Conservation (phyloP, 2,888 invertebrate species). For the Leucoma salicis region DNA sequence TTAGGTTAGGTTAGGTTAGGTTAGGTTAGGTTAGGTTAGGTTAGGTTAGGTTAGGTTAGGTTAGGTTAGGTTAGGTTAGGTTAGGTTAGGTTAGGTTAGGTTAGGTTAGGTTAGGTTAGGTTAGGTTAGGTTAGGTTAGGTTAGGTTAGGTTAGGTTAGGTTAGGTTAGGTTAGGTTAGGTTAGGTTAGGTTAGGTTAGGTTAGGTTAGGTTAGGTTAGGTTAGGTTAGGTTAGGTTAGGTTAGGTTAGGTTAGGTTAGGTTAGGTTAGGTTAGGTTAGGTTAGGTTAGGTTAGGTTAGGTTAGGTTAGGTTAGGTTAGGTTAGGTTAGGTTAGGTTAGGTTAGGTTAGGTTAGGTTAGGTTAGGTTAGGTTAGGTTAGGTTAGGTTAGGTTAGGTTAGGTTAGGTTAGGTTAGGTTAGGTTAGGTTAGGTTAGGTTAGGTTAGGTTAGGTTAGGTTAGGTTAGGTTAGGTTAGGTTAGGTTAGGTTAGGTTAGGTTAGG, state of each 20-base stretch:
- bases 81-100: slow-evolving; percentile 8
- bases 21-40: slow-evolving; percentile 2
- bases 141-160: slow-evolving; percentile 8
- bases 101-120: slow-evolving; percentile 13
- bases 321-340: slow-evolving; percentile 25
- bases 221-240: slow-evolving; percentile 23
- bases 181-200: slow-evolving; percentile 47
- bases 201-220: slow-evolving; percentile 18
- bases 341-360: slow-evolving; percentile 16
- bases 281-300: slow-evolving; percentile 24
- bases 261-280: slow-evolving; percentile 21
- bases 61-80: slow-evolving; percentile 5
- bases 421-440: slow-evolving; percentile 26
- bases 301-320: slow-evolving; percentile 28
- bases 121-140: slow-evolving; percentile 9
- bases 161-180: slow-evolving; percentile 9
- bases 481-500: slow-evolving; percentile 13
- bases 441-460: slow-evolving; percentile 27
- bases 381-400: slow-evolving; percentile 22
- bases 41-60: background rate
- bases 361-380: slow-evolving; percentile 20
- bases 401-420: slow-evolving; percentile 15
- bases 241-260: slow-evolving; percentile 20
- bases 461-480: slow-evolving; percentile 13
- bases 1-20: slow-evolving; percentile 9